Evolutionary conservation across 1,140 invertebrate genomes (phyloP).

Genomic region (Armadillidium nasatum): DNA sequence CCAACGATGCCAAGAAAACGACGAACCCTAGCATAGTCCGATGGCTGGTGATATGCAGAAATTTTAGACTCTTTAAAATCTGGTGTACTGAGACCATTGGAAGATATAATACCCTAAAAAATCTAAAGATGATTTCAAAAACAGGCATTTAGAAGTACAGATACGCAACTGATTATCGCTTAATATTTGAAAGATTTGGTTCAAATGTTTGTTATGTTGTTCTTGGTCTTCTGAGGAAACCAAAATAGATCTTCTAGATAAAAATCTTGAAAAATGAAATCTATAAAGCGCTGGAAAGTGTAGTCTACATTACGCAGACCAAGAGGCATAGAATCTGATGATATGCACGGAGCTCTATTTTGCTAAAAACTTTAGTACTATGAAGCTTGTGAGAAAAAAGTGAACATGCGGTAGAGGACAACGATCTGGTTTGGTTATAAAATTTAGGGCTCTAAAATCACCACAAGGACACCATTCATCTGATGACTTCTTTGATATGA

Average conservation of each 20-base stretch:
- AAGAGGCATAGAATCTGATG: constrained; percentile 23
- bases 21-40: background rate
- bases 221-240: constrained; percentile 45
- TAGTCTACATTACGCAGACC: constrained; percentile 31
- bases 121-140: background rate
- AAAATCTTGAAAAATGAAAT: constrained; percentile 26
- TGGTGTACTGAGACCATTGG: background rate
- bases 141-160: background rate
- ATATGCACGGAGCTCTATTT: too few species aligned
- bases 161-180: background rate
- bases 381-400: constrained; percentile 30
- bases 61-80: constrained; percentile 7
- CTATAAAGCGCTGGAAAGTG: constrained; percentile 36
- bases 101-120: constrained; percentile 23
- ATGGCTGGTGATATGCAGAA: constrained; percentile 3
- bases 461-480: constrained; percentile 41
- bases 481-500: constrained; percentile 44
- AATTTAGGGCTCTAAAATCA: constrained; percentile 47
- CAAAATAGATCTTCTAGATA: constrained; percentile 58
- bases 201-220: constrained; percentile 11
- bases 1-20: constrained; percentile 24
- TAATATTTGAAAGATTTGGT: constrained; percentile 7
- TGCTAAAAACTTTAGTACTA: constrained; percentile 36
- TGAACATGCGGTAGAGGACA: constrained; percentile 45
- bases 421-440: constrained; percentile 42